phyloP scores from a whole-genome alignment of 2,113 vertebrate genomes.

The Carassius carassius region DNA sequence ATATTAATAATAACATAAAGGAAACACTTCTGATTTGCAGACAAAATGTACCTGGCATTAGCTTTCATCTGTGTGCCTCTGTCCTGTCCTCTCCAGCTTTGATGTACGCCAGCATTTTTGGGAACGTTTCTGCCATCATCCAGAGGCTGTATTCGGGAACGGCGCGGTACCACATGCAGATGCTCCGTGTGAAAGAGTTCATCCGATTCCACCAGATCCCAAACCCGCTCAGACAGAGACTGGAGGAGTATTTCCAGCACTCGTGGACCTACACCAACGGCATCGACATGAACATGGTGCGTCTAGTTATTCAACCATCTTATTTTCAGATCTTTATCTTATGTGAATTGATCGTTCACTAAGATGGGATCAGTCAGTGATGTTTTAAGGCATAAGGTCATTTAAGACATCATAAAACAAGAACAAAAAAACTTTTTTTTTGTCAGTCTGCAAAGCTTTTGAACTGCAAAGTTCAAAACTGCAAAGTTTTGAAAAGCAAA shows the following conservation, averaged over 20 bases:
- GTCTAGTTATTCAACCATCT: conserved; percentile 40
- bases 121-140: conserved; percentile 99
- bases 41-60: not conserved
- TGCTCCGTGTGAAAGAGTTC: conserved; percentile 97
- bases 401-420: not conserved
- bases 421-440: not conserved
- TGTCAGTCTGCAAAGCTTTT: too few species aligned
- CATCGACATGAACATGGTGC: conserved; percentile 99
- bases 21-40: not conserved
- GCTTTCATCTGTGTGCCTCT: not conserved
- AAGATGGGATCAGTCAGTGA: not conserved
- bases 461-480: too few species aligned
- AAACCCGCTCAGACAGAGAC: conserved; percentile 91
- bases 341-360: not conserved
- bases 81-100: conserved; percentile 79
- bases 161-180: conserved; percentile 96
- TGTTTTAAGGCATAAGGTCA: not conserved
- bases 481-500: not conserved
- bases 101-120: conserved; percentile 99
- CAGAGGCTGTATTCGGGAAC: conserved; percentile 97
- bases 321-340: not conserved
- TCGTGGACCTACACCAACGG: conserved; percentile 99
- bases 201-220: conserved; percentile 99
- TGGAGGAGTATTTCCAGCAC: conserved; percentile 98
- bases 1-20: not conserved